Evolutionary conservation across 2,888 invertebrate genomes (phyloP).

Genomic region (Drosophila maculinotata): DNA sequence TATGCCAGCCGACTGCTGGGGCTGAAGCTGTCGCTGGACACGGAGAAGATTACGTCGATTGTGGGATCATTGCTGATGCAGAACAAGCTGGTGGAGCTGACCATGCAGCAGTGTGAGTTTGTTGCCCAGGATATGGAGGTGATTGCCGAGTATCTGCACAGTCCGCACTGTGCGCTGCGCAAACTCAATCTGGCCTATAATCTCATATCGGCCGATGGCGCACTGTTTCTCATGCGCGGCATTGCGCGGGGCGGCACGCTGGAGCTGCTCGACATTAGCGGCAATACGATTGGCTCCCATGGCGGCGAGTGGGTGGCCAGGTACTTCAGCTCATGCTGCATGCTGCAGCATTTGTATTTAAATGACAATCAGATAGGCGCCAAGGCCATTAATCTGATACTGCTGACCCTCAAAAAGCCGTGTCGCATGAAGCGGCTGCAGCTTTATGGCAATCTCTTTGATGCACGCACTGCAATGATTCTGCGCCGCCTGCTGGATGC

Average conservation of each 20-base stretch:
- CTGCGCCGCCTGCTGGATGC: slow-evolving; percentile 75
- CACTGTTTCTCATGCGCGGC: slow-evolving; percentile 70
- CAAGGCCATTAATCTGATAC: slow-evolving; percentile 66
- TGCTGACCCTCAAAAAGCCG: slow-evolving; percentile 79
- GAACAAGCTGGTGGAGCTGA: slow-evolving; percentile 73
- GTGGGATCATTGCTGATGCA: slow-evolving; percentile 80
- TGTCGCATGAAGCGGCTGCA: slow-evolving; percentile 64
- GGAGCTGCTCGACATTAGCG: slow-evolving; percentile 73
- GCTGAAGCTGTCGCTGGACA: slow-evolving; percentile 66
- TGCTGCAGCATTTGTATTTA: slow-evolving; percentile 73
- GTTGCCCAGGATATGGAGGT: slow-evolving; percentile 78
- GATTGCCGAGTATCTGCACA: slow-evolving; percentile 76
- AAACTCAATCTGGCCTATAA: slow-evolving; percentile 77
- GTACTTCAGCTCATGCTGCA: slow-evolving; percentile 66
- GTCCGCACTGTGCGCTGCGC: slow-evolving; percentile 43
- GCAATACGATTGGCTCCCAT: slow-evolving; percentile 75
- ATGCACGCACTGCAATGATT: slow-evolving; percentile 64
- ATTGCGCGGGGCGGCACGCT: slow-evolving; percentile 59
- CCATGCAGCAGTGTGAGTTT: slow-evolving; percentile 79
- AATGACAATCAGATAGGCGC: slow-evolving; percentile 75
- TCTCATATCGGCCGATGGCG: slow-evolving; percentile 77
- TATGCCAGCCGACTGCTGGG: slow-evolving; percentile 73
- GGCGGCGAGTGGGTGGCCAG: slow-evolving; percentile 82
- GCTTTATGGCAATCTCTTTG: slow-evolving; percentile 78
- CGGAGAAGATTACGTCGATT: slow-evolving; percentile 69